phyloP scores from a whole-genome alignment of 2,797 vertebrate species.

The Gadopsis bispinosus region DNA sequence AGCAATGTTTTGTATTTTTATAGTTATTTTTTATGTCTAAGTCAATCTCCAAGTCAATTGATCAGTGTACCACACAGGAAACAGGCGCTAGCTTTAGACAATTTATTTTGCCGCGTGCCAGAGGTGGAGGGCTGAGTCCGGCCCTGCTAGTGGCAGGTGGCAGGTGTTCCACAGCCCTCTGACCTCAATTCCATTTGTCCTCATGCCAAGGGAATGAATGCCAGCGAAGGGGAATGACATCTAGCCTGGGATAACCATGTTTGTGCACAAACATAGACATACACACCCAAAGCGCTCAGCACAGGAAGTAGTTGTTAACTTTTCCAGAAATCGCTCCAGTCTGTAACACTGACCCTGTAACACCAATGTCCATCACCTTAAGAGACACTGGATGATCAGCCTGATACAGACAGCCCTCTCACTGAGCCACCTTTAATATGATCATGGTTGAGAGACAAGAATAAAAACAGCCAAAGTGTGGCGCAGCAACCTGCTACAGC shows the following conservation, averaged over 20 bases:
- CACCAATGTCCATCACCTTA: conserved; percentile 49
- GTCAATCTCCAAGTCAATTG: conserved; percentile 31
- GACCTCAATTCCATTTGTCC: conserved; percentile 73
- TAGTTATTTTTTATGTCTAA: conserved; percentile 11
- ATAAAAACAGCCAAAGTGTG: conserved; percentile 57
- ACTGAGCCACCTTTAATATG: conserved; percentile 64
- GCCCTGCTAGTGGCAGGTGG: conserved; percentile 48
- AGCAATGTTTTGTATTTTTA: conserved; percentile 1
- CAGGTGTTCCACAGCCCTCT: conserved; percentile 62
- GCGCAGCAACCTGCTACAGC: conserved; percentile 55
- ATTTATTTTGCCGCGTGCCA: conserved; percentile 40
- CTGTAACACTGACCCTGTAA: conserved; percentile 40
- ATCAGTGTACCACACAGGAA: conserved; percentile 31
- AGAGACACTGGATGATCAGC: conserved; percentile 50
- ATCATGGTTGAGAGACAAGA: conserved; percentile 55
- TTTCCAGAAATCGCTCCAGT: conserved; percentile 35
- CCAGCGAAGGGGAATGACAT: conserved; percentile 63
- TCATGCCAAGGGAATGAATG: conserved; percentile 64
- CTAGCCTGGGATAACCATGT: conserved; percentile 45
- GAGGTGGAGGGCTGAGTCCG: conserved; percentile 45
- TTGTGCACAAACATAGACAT: conserved; percentile 30
- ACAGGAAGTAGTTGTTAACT: conserved; percentile 49
- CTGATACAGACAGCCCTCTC: conserved; percentile 50
- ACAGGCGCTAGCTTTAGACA: conserved; percentile 28
- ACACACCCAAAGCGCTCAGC: conserved; percentile 15